A percentile compares a stretch with the other conserved stretches of the same genome.
Evolutionary conservation across 2,888 invertebrate genomes (phyloP).

Genomic region (Girardia tigrina): DNA sequence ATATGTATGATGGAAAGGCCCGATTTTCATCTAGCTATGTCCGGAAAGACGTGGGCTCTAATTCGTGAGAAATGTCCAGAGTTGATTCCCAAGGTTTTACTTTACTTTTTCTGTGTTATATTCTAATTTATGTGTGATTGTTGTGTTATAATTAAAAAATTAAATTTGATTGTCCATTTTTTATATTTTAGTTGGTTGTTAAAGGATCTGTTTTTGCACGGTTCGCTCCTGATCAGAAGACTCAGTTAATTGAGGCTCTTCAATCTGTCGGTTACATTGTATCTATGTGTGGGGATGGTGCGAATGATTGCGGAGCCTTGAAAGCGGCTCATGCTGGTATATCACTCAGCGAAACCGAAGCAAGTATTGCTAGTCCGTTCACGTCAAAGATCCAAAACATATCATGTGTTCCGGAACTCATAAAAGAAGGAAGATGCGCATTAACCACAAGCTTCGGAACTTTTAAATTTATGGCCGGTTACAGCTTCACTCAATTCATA

Average conservation of each 20-base stretch:
- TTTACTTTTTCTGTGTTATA: too few species aligned
- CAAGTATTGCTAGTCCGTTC: constrained; percentile 82
- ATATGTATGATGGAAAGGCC: background rate
- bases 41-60: constrained; percentile 62
- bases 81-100: constrained; percentile 56
- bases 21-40: constrained; percentile 52
- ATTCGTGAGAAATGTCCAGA: constrained; percentile 61
- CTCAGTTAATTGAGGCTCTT: constrained; percentile 71
- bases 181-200: constrained; percentile 50
- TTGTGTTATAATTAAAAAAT: too few species aligned
- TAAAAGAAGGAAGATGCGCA: constrained; percentile 61
- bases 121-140: too few species aligned
- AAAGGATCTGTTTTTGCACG: constrained; percentile 74
- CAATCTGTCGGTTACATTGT: constrained; percentile 56
- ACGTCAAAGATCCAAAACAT: constrained; percentile 74
- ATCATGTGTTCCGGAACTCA: constrained; percentile 67
- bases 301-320: constrained; percentile 85
- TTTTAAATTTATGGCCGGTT: constrained; percentile 78
- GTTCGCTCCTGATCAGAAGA: constrained; percentile 89
- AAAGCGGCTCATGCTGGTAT: constrained; percentile 84
- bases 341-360: constrained; percentile 76
- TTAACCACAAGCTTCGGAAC: constrained; percentile 75
- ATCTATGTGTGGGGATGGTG: constrained; percentile 93
- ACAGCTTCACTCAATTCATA: constrained; percentile 69
- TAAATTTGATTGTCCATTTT: too few species aligned